These are phyloP conservation scores for Crioceris asparagi DNA, from an alignment of 2,888 invertebrate species.

Conservation along the genomic window DNA sequence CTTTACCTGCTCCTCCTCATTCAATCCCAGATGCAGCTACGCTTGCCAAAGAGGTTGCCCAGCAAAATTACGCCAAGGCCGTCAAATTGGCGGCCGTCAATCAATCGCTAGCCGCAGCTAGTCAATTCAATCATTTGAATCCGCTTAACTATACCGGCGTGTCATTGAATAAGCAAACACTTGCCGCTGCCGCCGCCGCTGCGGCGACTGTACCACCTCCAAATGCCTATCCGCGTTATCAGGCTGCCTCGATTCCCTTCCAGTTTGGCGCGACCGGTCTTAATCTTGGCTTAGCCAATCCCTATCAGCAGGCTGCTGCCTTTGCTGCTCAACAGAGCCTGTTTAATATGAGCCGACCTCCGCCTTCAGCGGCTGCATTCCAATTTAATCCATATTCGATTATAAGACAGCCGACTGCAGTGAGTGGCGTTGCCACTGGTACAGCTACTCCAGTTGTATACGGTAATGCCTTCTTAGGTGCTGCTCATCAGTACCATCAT, in stretches of 20 bases:
- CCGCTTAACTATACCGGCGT: constrained; percentile 61
- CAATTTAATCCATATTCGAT: constrained; percentile 41
- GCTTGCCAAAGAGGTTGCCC: constrained; percentile 70
- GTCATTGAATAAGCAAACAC: constrained; percentile 53
- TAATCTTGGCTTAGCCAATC: constrained; percentile 29
- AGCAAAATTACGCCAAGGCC: constrained; percentile 71
- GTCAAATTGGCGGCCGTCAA: constrained; percentile 49
- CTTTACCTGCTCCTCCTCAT: constrained; percentile 19
- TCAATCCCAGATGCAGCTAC: constrained; percentile 49
- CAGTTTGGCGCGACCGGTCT: constrained; percentile 29
- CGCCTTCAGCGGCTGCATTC: constrained; percentile 30
- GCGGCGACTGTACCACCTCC: constrained; percentile 38
- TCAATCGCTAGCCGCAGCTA: constrained; percentile 12
- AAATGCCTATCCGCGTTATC: constrained; percentile 29
- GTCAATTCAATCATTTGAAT: constrained; percentile 38
- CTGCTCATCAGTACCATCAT: neutral
- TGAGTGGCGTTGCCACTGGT: constrained; percentile 35
- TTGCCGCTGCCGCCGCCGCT: constrained; percentile 35
- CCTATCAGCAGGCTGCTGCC: constrained; percentile 34
- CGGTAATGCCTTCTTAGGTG: constrained; percentile 31
- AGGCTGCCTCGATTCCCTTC: constrained; percentile 27
- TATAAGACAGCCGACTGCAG: constrained; percentile 33
- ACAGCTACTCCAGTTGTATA: constrained; percentile 23
- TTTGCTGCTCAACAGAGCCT: constrained; percentile 28
- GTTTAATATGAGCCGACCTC: constrained; percentile 26